Percentiles rank a stretch among this genome's conserved stretches.
Conservation (phyloP, 2,113 vertebrate species). For the Lycaon pictus region DNA sequence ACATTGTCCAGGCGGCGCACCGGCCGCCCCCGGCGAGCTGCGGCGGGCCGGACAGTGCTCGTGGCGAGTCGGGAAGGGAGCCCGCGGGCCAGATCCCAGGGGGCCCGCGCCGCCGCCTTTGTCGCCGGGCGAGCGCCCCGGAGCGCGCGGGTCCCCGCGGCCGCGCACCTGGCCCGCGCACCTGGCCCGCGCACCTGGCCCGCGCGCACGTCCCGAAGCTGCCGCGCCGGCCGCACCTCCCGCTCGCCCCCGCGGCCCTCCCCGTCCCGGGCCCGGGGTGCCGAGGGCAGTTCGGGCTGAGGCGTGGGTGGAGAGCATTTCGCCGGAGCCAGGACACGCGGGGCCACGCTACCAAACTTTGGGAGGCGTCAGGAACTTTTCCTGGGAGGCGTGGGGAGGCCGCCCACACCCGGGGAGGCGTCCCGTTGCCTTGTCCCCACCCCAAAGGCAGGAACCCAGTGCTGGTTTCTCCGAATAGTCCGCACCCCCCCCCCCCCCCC, state of each 20-base stretch:
- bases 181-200: too few relatives aligned
- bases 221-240: background rate
- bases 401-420: background rate
- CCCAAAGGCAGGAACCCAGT: background rate
- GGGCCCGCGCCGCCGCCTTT: background rate
- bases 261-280: background rate
- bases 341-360: slow-evolving; percentile 42
- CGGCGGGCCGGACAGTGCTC: slow-evolving; percentile 55
- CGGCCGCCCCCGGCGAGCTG: slow-evolving; percentile 24
- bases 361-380: slow-evolving; percentile 23
- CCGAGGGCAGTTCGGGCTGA: background rate
- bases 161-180: background rate
- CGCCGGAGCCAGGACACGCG: background rate
- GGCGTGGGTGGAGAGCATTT: background rate
- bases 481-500: too few relatives aligned
- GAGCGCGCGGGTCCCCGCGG: background rate
- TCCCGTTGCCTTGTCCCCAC: background rate
- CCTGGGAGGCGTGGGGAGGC: background rate
- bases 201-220: background rate
- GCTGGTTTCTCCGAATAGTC: background rate
- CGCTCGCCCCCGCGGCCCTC: background rate
- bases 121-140: background rate
- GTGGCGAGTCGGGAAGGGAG: slow-evolving; percentile 50
- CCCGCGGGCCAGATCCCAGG: slow-evolving; percentile 9
- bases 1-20: slow-evolving; percentile 51